A percentile compares a stretch with the other conserved stretches of the same genome.
Conservation (phyloP, 1,140 invertebrate genomes). For the Olivierus martensii region DNA sequence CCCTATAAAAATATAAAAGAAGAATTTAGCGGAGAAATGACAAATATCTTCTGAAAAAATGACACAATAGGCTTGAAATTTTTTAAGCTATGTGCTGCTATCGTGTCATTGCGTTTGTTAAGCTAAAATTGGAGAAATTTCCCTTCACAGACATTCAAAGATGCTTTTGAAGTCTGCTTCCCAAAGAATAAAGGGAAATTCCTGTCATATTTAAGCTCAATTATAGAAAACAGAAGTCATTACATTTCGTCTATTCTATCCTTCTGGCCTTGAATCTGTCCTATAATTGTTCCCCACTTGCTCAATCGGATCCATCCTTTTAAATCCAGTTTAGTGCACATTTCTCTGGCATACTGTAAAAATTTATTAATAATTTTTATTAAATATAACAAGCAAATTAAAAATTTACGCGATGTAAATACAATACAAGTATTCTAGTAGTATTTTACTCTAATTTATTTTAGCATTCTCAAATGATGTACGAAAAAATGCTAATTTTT, state of each 20-base stretch:
- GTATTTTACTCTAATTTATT: too few species aligned
- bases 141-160: neutral
- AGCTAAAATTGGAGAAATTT: too few species aligned
- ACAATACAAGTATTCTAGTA: too few species aligned
- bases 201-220: neutral
- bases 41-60: too few species aligned
- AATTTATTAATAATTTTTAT: neutral
- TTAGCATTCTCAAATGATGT: too few species aligned
- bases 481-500: too few species aligned
- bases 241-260: slow-evolving; percentile 67
- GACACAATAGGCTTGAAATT: neutral
- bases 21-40: too few species aligned
- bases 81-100: neutral
- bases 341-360: slow-evolving; percentile 53
- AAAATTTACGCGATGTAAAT: too few species aligned
- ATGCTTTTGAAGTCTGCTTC: neutral
- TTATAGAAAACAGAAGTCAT: slow-evolving; percentile 29
- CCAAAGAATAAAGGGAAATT: neutral
- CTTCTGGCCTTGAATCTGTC: slow-evolving; percentile 70
- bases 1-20: slow-evolving; percentile 40
- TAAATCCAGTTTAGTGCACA: slow-evolving; percentile 50
- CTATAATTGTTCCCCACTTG: slow-evolving; percentile 68
- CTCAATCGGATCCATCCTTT: slow-evolving; percentile 83
- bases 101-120: neutral
- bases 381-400: neutral